Base-by-base conservation (phyloP, 2,113 vertebrate species). In the Eonycteris spelaea region DNA sequence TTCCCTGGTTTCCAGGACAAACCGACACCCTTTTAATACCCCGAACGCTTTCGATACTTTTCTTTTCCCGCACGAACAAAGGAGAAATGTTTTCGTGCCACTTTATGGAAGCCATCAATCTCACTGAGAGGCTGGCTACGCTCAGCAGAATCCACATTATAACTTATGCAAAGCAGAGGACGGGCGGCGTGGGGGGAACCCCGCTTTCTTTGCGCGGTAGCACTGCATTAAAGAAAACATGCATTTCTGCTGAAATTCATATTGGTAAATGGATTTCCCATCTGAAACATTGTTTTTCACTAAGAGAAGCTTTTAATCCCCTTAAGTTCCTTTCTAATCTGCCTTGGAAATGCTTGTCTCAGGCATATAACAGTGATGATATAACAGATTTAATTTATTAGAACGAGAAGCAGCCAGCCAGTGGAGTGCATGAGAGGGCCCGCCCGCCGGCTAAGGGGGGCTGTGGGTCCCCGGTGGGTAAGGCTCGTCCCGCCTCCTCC, bases 291-390 rank as follows among this genome's bases (percentile, higher is more conserved):
- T 99, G 98, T 98, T 99, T 99, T 98, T 98, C 97, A 98, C 98
- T 97, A 98, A 98, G 98, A 98, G 98, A 98, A 98, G 98, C 98
- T 98, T 98, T 99, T 99, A 99, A 99, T 99, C 98, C 98, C 98
- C 98, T 99, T 98, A 98, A 98, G 95, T 98, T 98, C 98, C 98
- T 98, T 99, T 98, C 98, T 98, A 98, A 98, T 98, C 98, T 98
- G 96, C 96, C 98, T 98, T 98, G 98, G 97, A 98, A 98, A 97
- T 98, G 98, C 98, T 98, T 98, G 98, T 99, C 98, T 98, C 97
- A 98, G 98, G 98, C 98, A 98, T 96, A 98, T 98, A 98, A 98
- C 98, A 97, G 98, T 98, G 98, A 98, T 98, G 98, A 98, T 98
- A 98, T 89, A 98, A 98, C 98, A 98, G 98, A 98, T 98, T 98